Evolutionary conservation across 2,113 vertebrate species (phyloP), one percentile per base, ranked within the genome.

Genomic region (Bos javanicus): DNA sequence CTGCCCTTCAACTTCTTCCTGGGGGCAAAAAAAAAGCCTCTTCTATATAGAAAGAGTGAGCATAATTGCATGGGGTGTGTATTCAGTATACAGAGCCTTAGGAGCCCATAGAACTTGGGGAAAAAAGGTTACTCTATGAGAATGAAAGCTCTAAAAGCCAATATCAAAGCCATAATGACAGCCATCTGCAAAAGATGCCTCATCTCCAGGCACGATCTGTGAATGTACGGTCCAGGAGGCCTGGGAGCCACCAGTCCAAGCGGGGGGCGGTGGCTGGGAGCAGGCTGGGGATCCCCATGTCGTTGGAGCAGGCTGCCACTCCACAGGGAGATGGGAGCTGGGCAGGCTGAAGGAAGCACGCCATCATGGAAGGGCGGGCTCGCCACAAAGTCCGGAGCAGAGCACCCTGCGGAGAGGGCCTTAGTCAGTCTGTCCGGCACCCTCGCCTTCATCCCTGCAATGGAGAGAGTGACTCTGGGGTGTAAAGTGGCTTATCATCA

Each of bases 241-340:
- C 86, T 62, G 46, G 21, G 71, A 80, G 25, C 28, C 81, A 7
- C 11, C 50, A 13, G 57, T n/a, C 17, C 30, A 64, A n/a, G 80
- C 21, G 0, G 0, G 30, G 39, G 56, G n/a, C 0, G 1, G 71
- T 7, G 14, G 7, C 87, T 52, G 13, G 71, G 59, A 46, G 16
- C 28, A 15, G 80, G 56, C 52, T 90, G 26, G 36, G 36, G 30
- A 78, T 15, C 19, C 3, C 25, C 11, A 2, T 6, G 52, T 43
- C 83, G 19, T 12, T 5, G 50, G 54, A 56, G 57, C 30, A 62
- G 76, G 30, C 64, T 39, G 76, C 46, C 50, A 56, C 36, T 83
- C 26, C 16, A 15, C 39, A 91, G 50, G 13, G 17, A 52, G 33
- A 19, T 2, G 43, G 81, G 36, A 43, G 23, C 33, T 25, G 36